A percentile compares a stretch with the other conserved stretches of the same genome.
These are phyloP conservation scores for Wasmannia auropunctata DNA, from an alignment of 1,140 invertebrate species.

Conservation along the genomic window DNA sequence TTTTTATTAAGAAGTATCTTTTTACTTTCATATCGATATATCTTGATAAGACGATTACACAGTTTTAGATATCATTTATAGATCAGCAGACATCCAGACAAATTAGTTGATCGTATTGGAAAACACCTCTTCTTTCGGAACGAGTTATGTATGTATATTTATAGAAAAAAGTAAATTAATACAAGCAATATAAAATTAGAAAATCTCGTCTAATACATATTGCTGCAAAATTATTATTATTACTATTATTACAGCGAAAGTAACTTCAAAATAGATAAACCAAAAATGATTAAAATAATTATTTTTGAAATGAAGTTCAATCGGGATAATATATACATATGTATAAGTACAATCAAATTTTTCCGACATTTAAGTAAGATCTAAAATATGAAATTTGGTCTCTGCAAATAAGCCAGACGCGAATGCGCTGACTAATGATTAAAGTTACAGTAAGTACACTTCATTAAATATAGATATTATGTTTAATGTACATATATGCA, in stretches of 20 bases:
- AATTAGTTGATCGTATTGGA: background rate
- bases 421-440: background rate
- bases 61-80: slow-evolving; percentile 13
- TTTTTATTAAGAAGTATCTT: slow-evolving; percentile 56
- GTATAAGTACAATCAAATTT: background rate
- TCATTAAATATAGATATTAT: slow-evolving; percentile 53
- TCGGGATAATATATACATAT: background rate
- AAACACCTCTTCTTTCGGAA: background rate
- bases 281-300: background rate
- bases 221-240: slow-evolving; percentile 4
- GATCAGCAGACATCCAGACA: background rate
- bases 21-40: slow-evolving; percentile 16
- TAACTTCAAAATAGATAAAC: background rate
- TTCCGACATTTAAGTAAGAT: background rate
- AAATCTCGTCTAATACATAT: background rate
- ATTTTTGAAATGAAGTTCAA: background rate
- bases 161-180: slow-evolving; percentile 1
- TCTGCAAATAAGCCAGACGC: slow-evolving; percentile 22
- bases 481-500: slow-evolving; percentile 29
- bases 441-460: slow-evolving; percentile 66
- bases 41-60: slow-evolving; percentile 1
- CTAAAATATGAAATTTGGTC: slow-evolving; percentile 63
- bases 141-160: background rate
- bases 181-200: slow-evolving; percentile 1
- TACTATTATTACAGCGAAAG: background rate